Conservation (phyloP, 2,113 vertebrate species). For the Leuciscus idus region DNA sequence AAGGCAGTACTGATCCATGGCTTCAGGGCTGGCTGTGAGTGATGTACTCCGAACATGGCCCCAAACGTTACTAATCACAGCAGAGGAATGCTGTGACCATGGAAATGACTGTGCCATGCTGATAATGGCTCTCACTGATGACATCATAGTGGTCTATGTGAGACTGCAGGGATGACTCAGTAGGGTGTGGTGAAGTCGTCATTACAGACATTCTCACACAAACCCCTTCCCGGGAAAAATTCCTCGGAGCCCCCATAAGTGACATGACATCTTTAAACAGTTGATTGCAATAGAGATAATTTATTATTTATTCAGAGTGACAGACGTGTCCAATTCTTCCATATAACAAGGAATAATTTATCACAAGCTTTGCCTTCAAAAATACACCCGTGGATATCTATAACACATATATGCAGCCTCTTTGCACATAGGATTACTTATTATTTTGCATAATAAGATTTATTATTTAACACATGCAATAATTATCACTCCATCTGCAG, state of each 20-base stretch:
- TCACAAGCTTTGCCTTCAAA: slow-evolving; percentile 69
- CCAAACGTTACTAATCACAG: slow-evolving; percentile 53
- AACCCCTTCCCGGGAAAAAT: slow-evolving; percentile 9
- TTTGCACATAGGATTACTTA: not conserved
- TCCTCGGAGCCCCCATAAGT: not conserved
- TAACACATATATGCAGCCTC: slow-evolving; percentile 38
- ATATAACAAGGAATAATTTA: slow-evolving; percentile 77
- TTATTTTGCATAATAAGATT: not conserved
- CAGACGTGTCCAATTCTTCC: slow-evolving; percentile 70
- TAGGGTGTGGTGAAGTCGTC: slow-evolving; percentile 63
- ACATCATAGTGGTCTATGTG: slow-evolving; percentile 66
- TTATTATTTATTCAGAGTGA: slow-evolving; percentile 73
- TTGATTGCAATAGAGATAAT: slow-evolving; percentile 65
- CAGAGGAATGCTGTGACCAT: slow-evolving; percentile 35
- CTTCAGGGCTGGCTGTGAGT: slow-evolving; percentile 46
- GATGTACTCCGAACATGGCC: slow-evolving; percentile 57
- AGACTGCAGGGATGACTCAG: slow-evolving; percentile 69
- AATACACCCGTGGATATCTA: slow-evolving; percentile 68
- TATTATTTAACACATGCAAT: not conserved
- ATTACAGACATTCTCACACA: slow-evolving; percentile 2
- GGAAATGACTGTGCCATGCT: slow-evolving; percentile 51
- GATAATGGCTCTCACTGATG: slow-evolving; percentile 53
- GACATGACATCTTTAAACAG: not conserved
- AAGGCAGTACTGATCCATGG: not conserved
- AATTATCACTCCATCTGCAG: not conserved